Percentiles rank a stretch among this genome's conserved stretches.
These are phyloP conservation scores for Gnathonemus echidnorhynchus DNA, from an alignment of 2,113 vertebrate genomes.

Conservation along the genomic window DNA sequence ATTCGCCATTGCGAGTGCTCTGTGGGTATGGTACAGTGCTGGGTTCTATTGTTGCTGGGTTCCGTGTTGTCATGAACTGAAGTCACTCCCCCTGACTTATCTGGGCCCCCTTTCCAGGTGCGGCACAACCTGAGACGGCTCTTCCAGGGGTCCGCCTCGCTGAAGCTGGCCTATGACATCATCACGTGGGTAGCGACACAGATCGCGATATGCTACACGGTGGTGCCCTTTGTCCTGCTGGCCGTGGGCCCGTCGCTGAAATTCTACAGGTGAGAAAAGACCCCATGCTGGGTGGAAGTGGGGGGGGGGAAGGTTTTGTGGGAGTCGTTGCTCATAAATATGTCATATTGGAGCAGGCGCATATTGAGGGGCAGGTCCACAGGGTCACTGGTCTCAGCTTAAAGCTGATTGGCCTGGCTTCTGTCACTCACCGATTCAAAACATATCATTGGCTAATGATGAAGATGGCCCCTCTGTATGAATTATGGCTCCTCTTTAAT, in stretches of 20 bases:
- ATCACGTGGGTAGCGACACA: slow-evolving; percentile 85
- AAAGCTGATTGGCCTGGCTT: not conserved
- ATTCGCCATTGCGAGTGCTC: not conserved
- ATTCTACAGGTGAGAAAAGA: slow-evolving; percentile 80
- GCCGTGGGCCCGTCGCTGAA: slow-evolving; percentile 78
- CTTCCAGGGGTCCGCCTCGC: slow-evolving; percentile 67
- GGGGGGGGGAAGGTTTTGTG: not conserved
- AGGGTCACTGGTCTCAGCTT: not conserved
- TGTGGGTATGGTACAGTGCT: not conserved
- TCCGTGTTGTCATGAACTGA: not conserved
- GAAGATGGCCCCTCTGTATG: not conserved
- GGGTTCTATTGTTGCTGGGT: not conserved
- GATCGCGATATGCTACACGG: slow-evolving; percentile 88
- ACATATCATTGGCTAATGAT: not conserved
- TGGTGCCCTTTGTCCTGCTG: slow-evolving; percentile 89
- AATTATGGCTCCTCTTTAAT: not conserved
- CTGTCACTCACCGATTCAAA: not conserved
- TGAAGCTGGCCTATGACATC: slow-evolving; percentile 78
- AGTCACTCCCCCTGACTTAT: not conserved
- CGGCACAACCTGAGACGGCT: slow-evolving; percentile 81
- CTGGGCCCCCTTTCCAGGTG: slow-evolving; percentile 60
- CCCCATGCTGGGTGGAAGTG: not conserved
- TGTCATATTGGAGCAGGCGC: not conserved
- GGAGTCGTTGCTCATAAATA: not conserved
- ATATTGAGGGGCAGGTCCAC: not conserved